Conservation (phyloP, 2,888 invertebrate genomes). For the Phortica magna region DNA sequence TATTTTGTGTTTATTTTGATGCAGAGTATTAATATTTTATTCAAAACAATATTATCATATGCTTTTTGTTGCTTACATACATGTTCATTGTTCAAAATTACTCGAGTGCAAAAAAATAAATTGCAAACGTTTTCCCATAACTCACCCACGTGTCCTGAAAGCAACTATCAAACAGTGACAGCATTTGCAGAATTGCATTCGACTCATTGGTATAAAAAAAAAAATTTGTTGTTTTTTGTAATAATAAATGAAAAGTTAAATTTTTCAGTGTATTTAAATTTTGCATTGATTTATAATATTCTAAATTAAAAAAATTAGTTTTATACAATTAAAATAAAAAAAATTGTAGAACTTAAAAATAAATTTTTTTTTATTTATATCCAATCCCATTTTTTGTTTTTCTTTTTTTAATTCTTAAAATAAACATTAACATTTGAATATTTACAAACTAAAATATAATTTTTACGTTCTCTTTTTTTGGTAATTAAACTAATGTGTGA, state of each 20-base stretch:
- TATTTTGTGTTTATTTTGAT: too few relatives aligned
- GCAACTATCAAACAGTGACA: background rate
- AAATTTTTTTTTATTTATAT: conserved; percentile 8
- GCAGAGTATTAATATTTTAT: too few relatives aligned
- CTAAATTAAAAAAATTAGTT: background rate
- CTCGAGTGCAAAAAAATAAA: conserved; percentile 44
- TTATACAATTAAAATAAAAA: background rate
- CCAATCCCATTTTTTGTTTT: conserved; percentile 30
- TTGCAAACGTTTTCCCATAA: conserved; percentile 72
- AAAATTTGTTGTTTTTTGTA: background rate
- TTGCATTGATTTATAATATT: background rate
- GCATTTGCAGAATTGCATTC: background rate
- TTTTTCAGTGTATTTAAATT: conserved; percentile 40
- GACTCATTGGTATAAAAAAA: too few relatives aligned
- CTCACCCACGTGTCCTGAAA: conserved; percentile 73
- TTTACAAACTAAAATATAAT: conserved; percentile 24
- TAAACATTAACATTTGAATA: conserved; percentile 58
- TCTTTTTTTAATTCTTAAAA: conserved; percentile 51
- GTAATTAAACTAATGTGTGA: conserved; percentile 41
- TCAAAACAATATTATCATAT: too few relatives aligned
- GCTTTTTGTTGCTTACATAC: too few relatives aligned
- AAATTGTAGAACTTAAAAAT: background rate
- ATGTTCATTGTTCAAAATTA: too few relatives aligned
- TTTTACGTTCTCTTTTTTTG: conserved; percentile 1
- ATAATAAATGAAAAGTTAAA: conserved; percentile 45